Base-by-base conservation (phyloP, 2,888 invertebrate genomes). In the Bhutanitis thaidina region DNA sequence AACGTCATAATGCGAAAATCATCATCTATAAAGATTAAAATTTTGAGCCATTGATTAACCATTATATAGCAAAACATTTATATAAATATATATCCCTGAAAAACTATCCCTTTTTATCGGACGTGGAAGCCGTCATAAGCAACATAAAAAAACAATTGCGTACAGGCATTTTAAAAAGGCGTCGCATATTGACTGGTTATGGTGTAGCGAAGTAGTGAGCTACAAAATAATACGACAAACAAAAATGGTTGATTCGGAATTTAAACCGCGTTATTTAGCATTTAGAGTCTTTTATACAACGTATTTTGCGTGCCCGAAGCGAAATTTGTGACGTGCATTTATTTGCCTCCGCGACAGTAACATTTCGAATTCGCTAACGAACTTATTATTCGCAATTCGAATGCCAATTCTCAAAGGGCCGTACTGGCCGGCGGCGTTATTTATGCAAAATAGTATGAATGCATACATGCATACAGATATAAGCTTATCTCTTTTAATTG, bases 301-400 rank as follows among this genome's bases (percentile, higher is more conserved):
- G 59, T 63, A 67, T 8, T 69, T 68, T 62, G 62, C 59, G 30
- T 41, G 61, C 65, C 61, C 53, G 60, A 60, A 65, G 68, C 67
- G 34, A 59, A 68, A 73, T 66, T n/a, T 67, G 73, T 76, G 77
- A 73, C 66, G 69, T 65, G 68, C 64, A 64, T 67, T 64, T 69
- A 67, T 68, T 69, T 69, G 58, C 61, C 56, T 56, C 61, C 57
- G 66, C 64, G 64, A 71, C 77, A 77, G 65, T 74, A 74, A 50
- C 66, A 64, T 60, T 66, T 68, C 62, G 71, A 67, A 71, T 69
- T 62, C 66, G 59, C 78, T 79, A 79, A 79, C 78, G 76, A 79
- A 79, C 79, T 78, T 79, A 79, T 77, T 77, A 79, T 79, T 77
- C 44, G 50, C 20, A 44, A 40, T 44, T 44, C 64, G 65, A 64